phyloP scores from a whole-genome alignment of 2,888 invertebrate genomes.

The Megaustenia siamemsis region DNA sequence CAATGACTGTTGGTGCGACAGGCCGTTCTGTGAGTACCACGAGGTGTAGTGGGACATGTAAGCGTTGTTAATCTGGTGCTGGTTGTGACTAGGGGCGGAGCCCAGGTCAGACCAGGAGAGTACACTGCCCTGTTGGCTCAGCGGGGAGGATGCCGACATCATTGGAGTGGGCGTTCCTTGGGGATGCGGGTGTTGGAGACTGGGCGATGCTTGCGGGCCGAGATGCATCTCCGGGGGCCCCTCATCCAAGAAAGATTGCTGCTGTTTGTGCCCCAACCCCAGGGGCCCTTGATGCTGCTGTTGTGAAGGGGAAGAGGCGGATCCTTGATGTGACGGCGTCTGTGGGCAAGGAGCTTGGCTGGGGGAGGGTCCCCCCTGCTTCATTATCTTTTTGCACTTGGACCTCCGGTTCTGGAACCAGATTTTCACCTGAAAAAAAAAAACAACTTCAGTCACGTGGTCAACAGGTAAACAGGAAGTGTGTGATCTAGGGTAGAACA shows the following conservation, averaged over 20 bases:
- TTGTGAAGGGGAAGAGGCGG: slow-evolving; percentile 42
- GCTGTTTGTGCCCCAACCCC: slow-evolving; percentile 35
- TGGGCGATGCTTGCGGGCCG: slow-evolving; percentile 48
- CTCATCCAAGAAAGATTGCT: slow-evolving; percentile 50
- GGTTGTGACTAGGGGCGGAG: slow-evolving; percentile 39
- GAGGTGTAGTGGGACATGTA: slow-evolving; percentile 57
- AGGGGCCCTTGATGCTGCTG: slow-evolving; percentile 47
- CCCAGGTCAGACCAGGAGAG: slow-evolving; percentile 50
- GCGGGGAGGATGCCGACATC: slow-evolving; percentile 51
- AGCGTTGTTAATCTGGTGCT: slow-evolving; percentile 53
- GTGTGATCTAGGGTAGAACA: too few species aligned
- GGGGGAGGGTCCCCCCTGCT: slow-evolving; percentile 53
- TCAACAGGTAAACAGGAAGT: too few species aligned
- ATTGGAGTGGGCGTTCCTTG: slow-evolving; percentile 53
- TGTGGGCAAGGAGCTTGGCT: slow-evolving; percentile 38
- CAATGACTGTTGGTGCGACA: slow-evolving; percentile 56
- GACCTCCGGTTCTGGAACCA: slow-evolving; percentile 59
- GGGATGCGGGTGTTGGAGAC: slow-evolving; percentile 52
- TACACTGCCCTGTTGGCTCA: slow-evolving; percentile 53
- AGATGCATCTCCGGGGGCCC: slow-evolving; percentile 49
- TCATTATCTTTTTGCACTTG: slow-evolving; percentile 59
- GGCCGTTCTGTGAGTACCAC: slow-evolving; percentile 54
- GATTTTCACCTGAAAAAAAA: slow-evolving; percentile 53
- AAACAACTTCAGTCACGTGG: too few species aligned
- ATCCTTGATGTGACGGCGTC: slow-evolving; percentile 32